These are phyloP conservation scores for Girardinus metallicus DNA, from an alignment of 2,797 vertebrate species.

Conservation along the genomic window DNA sequence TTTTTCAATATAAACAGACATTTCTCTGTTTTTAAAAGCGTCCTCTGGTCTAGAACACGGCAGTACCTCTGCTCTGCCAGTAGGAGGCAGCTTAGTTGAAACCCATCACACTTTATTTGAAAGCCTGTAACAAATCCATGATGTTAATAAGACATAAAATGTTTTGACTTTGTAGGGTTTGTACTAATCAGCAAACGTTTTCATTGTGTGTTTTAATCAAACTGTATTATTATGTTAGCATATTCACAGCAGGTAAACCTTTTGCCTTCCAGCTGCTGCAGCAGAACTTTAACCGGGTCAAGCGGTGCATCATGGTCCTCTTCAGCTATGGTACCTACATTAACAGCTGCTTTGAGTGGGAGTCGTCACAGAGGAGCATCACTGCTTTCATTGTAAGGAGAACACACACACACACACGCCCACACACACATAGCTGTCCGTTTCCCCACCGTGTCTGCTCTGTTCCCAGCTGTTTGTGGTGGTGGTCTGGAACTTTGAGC, in stretches of 20 bases:
- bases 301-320: slow-evolving; percentile 88
- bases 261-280: slow-evolving; percentile 81
- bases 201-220: too few relatives aligned
- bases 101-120: background rate
- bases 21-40: background rate
- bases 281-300: slow-evolving; percentile 90
- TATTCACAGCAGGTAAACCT: background rate
- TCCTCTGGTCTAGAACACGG: background rate
- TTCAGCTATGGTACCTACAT: slow-evolving; percentile 85
- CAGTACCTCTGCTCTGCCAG: background rate
- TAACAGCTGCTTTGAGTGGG: slow-evolving; percentile 95
- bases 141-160: background rate
- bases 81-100: background rate
- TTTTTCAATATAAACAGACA: background rate
- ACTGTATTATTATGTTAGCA: background rate
- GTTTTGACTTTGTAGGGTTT: background rate
- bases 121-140: background rate
- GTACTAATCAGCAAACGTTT: background rate
- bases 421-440: background rate
- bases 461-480: slow-evolving; percentile 89
- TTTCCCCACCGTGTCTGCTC: background rate
- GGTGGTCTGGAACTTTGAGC: slow-evolving; percentile 95
- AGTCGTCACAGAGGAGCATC: slow-evolving; percentile 89
- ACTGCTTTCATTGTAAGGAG: slow-evolving; percentile 88
- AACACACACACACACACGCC: slow-evolving; percentile 1